phyloP scores from a whole-genome alignment of 2,113 vertebrate species.

The Leucosticte australis region DNA sequence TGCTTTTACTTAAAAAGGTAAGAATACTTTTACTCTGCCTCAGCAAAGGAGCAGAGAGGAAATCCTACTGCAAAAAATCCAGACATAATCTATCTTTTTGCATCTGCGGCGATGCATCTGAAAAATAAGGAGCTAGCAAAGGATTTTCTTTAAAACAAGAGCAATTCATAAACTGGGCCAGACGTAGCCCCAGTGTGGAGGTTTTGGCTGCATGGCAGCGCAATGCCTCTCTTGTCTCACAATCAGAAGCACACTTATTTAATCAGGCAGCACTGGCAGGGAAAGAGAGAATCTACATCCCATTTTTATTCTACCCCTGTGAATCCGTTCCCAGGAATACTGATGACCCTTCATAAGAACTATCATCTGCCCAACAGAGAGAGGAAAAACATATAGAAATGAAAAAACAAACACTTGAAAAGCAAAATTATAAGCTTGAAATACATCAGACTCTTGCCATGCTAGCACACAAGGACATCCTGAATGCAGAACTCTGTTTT shows the following conservation, averaged over 20 bases:
- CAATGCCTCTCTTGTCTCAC: accelerated
- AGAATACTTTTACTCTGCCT: not conserved
- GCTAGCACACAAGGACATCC: not conserved
- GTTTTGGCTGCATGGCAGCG: not conserved
- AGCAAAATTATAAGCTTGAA: not conserved
- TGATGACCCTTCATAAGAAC: not conserved
- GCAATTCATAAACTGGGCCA: not conserved
- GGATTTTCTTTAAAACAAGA: not conserved
- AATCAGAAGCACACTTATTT: not conserved
- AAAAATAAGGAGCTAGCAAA: not conserved
- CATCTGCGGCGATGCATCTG: not conserved
- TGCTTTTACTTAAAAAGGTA: not conserved
- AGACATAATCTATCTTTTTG: not conserved
- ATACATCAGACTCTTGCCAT: not conserved
- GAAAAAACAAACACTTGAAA: not conserved
- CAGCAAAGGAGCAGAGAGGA: not conserved
- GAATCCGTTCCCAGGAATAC: not conserved
- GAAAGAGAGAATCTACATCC: not conserved
- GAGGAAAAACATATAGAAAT: not conserved
- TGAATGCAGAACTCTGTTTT: not conserved
- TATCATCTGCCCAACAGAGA: not conserved
- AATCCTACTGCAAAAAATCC: not conserved
- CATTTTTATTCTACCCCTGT: not conserved
- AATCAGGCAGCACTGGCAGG: not conserved
- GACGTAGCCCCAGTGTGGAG: not conserved